These are phyloP conservation scores for Deroplatys truncata DNA, from an alignment of 2,888 invertebrate species.

Conservation along the genomic window DNA sequence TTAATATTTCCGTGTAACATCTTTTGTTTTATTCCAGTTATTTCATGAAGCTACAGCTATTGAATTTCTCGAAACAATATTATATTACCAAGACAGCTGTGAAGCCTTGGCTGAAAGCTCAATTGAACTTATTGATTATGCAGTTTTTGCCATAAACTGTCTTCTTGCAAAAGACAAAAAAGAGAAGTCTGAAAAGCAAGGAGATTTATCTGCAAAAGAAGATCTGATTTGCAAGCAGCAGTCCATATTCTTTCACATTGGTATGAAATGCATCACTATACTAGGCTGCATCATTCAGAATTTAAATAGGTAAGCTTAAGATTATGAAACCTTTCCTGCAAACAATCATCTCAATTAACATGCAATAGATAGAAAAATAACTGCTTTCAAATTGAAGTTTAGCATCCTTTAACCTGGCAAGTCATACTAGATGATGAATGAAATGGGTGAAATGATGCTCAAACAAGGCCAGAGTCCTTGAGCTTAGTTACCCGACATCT, in stretches of 20 bases:
- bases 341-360: too few species aligned
- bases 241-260: conserved; percentile 72
- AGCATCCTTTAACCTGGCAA: too few species aligned
- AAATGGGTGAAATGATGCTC: too few species aligned
- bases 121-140: conserved; percentile 80
- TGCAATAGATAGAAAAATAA: too few species aligned
- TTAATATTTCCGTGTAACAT: too few species aligned
- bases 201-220: neutral
- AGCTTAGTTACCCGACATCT: too few species aligned
- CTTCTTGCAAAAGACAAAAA: conserved; percentile 53
- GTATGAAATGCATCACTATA: conserved; percentile 74
- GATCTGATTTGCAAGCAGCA: conserved; percentile 64
- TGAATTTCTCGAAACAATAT: conserved; percentile 74
- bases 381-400: too few species aligned
- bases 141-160: conserved; percentile 62
- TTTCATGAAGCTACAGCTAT: conserved; percentile 78
- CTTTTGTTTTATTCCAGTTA: conserved; percentile 44
- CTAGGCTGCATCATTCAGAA: conserved; percentile 66
- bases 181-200: neutral
- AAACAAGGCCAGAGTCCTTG: too few species aligned
- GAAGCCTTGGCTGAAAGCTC: conserved; percentile 71
- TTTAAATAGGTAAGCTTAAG: conserved; percentile 46
- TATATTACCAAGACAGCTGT: conserved; percentile 77
- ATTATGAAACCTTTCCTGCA: neutral
- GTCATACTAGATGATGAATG: too few species aligned